phyloP scores from a whole-genome alignment of 2,888 invertebrate genomes.

The Melipona bicolor region DNA sequence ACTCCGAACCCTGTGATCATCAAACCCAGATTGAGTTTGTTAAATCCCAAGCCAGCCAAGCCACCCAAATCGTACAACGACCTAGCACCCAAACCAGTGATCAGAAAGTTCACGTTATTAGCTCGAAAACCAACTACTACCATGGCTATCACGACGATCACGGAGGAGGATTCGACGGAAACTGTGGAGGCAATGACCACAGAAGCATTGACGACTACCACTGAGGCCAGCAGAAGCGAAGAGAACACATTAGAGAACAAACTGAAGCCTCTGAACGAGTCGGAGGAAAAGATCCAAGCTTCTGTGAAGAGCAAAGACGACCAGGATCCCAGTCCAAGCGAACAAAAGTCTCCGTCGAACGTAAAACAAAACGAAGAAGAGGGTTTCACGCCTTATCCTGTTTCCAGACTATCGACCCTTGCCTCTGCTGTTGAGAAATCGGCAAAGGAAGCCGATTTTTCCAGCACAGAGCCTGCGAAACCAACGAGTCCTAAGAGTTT shows the following conservation, averaged over 20 bases:
- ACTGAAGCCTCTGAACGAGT: conserved; percentile 27
- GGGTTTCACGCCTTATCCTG: conserved; percentile 68
- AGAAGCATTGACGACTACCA: conserved; percentile 12
- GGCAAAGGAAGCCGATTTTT: conserved; percentile 18
- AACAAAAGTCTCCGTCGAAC: conserved; percentile 42
- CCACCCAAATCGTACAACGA: conserved; percentile 80
- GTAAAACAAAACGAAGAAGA: conserved; percentile 19
- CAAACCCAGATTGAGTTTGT: conserved; percentile 73
- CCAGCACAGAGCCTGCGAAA: background rate
- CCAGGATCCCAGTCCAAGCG: conserved; percentile 53
- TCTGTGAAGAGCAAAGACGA: conserved; percentile 22
- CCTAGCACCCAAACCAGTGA: conserved; percentile 79
- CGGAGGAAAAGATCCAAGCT: conserved; percentile 1
- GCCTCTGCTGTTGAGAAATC: conserved; percentile 27
- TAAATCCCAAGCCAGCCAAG: conserved; percentile 80
- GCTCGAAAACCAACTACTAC: conserved; percentile 70
- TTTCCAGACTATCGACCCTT: conserved; percentile 55
- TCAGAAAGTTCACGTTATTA: conserved; percentile 76
- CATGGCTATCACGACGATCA: conserved; percentile 31
- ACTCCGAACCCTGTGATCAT: conserved; percentile 80
- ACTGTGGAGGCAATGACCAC: conserved; percentile 8
- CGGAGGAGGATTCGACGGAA: conserved; percentile 31
- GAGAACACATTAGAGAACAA: conserved; percentile 64
- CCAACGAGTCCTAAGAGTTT: conserved; percentile 29
- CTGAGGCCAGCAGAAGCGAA: conserved; percentile 50